Conservation (phyloP, 1,140 invertebrate genomes). For the Drosophila mojavensis region DNA sequence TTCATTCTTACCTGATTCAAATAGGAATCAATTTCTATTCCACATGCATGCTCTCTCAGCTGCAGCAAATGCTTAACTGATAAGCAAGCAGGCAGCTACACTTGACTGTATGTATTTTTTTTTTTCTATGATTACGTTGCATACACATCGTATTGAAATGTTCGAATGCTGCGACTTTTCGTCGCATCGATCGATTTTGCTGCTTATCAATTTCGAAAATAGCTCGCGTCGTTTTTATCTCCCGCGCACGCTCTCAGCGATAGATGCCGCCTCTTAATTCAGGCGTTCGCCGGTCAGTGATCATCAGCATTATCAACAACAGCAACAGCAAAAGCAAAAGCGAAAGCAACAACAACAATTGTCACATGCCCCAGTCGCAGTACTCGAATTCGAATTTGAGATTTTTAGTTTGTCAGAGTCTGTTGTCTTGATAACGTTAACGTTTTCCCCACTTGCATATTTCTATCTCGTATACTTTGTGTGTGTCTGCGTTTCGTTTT, state of each 20-base stretch:
- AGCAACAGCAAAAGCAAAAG: background rate
- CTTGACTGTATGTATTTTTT: slow-evolving; percentile 15
- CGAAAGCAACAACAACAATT: slow-evolving; percentile 29
- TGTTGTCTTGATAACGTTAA: slow-evolving; percentile 84
- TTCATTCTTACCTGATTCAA: too few species aligned
- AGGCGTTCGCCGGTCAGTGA: slow-evolving; percentile 25
- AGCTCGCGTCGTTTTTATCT: slow-evolving; percentile 47
- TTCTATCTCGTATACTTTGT: slow-evolving; percentile 44
- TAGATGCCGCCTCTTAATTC: slow-evolving; percentile 62
- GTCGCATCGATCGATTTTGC: slow-evolving; percentile 27
- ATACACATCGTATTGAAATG: background rate
- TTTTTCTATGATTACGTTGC: slow-evolving; percentile 1
- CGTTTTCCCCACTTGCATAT: slow-evolving; percentile 57
- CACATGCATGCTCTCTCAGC: background rate
- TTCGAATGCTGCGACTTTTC: slow-evolving; percentile 3
- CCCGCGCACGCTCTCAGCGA: slow-evolving; percentile 27
- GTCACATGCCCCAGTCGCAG: slow-evolving; percentile 28
- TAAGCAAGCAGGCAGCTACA: slow-evolving; percentile 12
- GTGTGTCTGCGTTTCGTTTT: slow-evolving; percentile 67
- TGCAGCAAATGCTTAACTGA: slow-evolving; percentile 16
- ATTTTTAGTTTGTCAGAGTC: slow-evolving; percentile 83
- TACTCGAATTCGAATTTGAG: slow-evolving; percentile 14
- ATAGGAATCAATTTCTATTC: too few species aligned
- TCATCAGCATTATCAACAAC: slow-evolving; percentile 50
- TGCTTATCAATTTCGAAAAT: slow-evolving; percentile 78